Percentiles rank a stretch among this genome's conserved stretches.
phyloP scores from a whole-genome alignment of 2,113 vertebrate genomes.

The Oryzias celebensis region DNA sequence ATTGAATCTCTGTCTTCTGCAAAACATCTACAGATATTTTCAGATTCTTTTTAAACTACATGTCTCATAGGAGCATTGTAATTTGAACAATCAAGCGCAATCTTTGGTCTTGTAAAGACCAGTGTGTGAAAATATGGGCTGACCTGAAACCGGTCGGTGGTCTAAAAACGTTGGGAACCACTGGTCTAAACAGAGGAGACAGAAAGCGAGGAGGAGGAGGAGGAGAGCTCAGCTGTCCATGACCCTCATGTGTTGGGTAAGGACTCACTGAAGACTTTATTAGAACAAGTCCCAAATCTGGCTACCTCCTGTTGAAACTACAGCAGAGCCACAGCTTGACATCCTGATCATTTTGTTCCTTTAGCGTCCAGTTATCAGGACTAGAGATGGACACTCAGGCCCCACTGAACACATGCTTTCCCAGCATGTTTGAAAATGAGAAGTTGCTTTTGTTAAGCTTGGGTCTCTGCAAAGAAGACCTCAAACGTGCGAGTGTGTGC shows the following conservation, averaged over 20 bases:
- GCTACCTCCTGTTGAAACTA: conserved; percentile 47
- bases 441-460: conserved; percentile 79
- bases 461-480: conserved; percentile 67
- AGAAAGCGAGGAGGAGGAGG: conserved; percentile 18
- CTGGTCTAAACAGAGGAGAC: conserved; percentile 12
- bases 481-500: conserved; percentile 26
- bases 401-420: conserved; percentile 60
- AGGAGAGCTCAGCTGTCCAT: conserved; percentile 39
- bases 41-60: too few species aligned
- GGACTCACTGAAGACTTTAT: conserved; percentile 29
- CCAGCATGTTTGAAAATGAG: conserved; percentile 76
- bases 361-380: conserved; percentile 54
- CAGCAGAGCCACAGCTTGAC: conserved; percentile 53
- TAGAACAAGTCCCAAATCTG: conserved; percentile 26
- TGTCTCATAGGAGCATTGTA: too few species aligned
- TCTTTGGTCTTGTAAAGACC: too few species aligned
- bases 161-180: too few species aligned
- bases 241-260: conserved; percentile 32
- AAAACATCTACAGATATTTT: too few species aligned
- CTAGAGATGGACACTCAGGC: conserved; percentile 41
- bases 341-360: conserved; percentile 69
- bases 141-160: too few species aligned
- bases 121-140: too few species aligned
- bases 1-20: too few species aligned
- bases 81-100: too few species aligned